phyloP scores from a whole-genome alignment of 2,797 vertebrate species.

The Crocodylus rhombifer region DNA sequence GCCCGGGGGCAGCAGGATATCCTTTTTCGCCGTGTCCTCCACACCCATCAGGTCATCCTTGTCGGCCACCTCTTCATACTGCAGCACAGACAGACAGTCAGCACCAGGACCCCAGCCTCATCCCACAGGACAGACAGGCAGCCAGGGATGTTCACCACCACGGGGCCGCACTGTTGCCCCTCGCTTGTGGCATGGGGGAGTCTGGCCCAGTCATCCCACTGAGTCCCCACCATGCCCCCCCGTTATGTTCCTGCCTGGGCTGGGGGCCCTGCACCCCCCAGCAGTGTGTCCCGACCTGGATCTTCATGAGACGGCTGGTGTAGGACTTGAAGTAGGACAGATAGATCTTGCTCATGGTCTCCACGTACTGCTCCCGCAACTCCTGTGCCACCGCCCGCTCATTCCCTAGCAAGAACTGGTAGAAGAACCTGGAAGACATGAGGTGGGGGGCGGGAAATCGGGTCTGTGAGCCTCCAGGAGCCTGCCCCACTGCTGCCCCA shows the following conservation, averaged over 20 bases:
- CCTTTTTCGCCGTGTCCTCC: conserved; percentile 95
- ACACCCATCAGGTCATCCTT: conserved; percentile 96
- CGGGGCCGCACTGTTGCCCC: no score
- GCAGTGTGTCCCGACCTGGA: conserved; percentile 84
- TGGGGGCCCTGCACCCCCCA: neutral
- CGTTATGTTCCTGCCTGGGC: no score
- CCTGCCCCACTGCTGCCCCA: no score
- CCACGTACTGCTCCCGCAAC: conserved; percentile 92
- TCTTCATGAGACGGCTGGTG: conserved; percentile 91
- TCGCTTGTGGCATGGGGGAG: no score
- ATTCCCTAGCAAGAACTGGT: conserved; percentile 93
- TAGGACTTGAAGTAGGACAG: conserved; percentile 95
- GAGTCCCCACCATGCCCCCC: no score
- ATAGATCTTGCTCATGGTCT: conserved; percentile 95
- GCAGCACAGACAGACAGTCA: neutral
- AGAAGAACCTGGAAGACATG: conserved; percentile 87
- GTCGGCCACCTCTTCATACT: conserved; percentile 96
- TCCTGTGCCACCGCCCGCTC: conserved; percentile 92
- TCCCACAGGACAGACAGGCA: no score
- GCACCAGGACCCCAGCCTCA: no score
- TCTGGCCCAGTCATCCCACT: no score
- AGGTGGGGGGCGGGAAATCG: neutral
- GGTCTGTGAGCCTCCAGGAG: neutral
- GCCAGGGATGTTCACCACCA: no score
- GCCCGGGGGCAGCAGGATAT: conserved; percentile 82